Percentiles rank a stretch among this genome's conserved stretches.
Conservation (phyloP, 2,888 invertebrate species). For the Bugulina stolonifera region DNA sequence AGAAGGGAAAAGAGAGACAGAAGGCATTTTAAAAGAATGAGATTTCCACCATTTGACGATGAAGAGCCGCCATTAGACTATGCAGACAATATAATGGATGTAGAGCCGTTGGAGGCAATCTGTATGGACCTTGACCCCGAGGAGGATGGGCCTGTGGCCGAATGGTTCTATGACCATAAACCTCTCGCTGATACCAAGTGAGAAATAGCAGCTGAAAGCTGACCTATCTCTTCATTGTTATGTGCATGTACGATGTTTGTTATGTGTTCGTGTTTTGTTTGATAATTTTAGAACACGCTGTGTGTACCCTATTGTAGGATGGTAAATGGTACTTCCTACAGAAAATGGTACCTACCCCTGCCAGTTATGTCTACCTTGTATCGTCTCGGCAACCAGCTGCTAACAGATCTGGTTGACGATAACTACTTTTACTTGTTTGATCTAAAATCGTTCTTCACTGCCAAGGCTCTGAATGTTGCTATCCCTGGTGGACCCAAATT, state of each 20-base stretch:
- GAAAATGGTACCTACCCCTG: constrained; percentile 88
- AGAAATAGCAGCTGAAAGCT: too few relatives aligned
- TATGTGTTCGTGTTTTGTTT: too few relatives aligned
- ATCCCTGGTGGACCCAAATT: constrained; percentile 99
- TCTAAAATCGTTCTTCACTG: constrained; percentile 98
- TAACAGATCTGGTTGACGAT: constrained; percentile 94
- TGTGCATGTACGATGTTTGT: too few relatives aligned
- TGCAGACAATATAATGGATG: constrained; percentile 97
- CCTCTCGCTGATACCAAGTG: constrained; percentile 81
- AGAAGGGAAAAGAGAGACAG: constrained; percentile 95
- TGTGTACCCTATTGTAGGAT: too few relatives aligned
- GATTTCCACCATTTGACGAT: constrained; percentile 99
- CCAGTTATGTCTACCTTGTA: constrained; percentile 98
- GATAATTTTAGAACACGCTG: too few relatives aligned
- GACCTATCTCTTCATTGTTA: too few relatives aligned
- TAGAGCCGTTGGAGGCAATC: constrained; percentile 96
- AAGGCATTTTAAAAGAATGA: constrained; percentile 97
- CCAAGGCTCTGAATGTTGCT: constrained; percentile 98
- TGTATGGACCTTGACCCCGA: constrained; percentile 95
- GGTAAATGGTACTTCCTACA: constrained; percentile 94
- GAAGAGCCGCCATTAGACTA: constrained; percentile 99
- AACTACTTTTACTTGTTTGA: constrained; percentile 99
- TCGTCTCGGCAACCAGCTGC: constrained; percentile 89
- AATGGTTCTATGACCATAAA: constrained; percentile 98
- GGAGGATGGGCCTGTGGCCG: constrained; percentile 67